Conservation (phyloP, 1,140 invertebrate genomes). For the Melipona quadrifasciata region DNA sequence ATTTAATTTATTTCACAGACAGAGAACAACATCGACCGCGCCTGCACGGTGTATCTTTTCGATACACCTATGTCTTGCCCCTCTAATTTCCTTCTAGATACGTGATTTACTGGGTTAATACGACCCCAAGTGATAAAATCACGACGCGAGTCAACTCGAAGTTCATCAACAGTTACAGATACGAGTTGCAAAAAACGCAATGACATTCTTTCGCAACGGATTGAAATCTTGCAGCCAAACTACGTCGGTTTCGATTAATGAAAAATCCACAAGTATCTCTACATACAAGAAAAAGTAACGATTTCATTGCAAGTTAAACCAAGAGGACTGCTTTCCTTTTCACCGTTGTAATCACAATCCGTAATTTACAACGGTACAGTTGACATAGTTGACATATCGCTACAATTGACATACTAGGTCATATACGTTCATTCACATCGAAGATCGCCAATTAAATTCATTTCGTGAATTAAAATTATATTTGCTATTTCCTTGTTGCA, state of each 20-base stretch:
- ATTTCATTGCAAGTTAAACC: background rate
- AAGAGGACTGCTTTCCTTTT: too few relatives aligned
- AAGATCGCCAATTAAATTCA: background rate
- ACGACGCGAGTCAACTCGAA: too few relatives aligned
- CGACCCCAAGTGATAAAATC: background rate
- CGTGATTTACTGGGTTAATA: background rate
- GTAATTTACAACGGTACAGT: background rate
- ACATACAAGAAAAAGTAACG: background rate
- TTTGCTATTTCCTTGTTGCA: background rate
- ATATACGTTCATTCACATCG: background rate
- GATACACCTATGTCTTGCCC: background rate
- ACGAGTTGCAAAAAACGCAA: too few relatives aligned
- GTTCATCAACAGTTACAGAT: background rate
- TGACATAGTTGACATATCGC: background rate
- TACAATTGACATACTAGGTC: background rate
- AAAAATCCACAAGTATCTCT: too few relatives aligned
- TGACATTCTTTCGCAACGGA: background rate
- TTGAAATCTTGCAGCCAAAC: background rate
- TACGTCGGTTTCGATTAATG: too few relatives aligned
- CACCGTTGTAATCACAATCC: background rate
- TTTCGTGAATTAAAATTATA: background rate
- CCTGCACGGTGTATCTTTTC: conserved; percentile 26
- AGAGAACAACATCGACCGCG: conserved; percentile 30
- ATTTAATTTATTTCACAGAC: conserved; percentile 16
- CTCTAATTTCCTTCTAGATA: conserved; percentile 2